Evolutionary conservation across 1,140 invertebrate species (phyloP), one percentile per base, ranked within the genome.

Genomic region (Drosophila pectinifera): DNA sequence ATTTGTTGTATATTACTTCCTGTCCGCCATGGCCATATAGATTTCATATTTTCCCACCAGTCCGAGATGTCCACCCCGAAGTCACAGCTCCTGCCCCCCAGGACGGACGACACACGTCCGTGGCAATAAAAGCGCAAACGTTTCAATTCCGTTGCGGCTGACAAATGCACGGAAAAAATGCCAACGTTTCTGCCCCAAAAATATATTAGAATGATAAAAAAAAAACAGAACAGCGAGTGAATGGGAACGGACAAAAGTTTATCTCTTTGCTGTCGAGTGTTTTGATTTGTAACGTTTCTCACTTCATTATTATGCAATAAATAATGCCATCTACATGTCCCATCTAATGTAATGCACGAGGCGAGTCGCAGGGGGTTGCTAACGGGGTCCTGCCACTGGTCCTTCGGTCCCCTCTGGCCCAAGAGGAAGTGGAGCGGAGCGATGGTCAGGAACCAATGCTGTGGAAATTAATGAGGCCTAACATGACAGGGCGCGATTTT

Each of bases 201-300:
- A 81, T 59, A 75, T 54, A 82, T 85, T 81, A 90, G 65, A 85
- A 90, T 85, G 72, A 79, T 86, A 90, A 90, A 90, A 90, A 84
- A 55, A 69, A 75, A 45, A 57, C 8, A 24, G 3, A 62, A 22
- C 36, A 55, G 14, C 28, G 45, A 43, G 45, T 42, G 64, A 74
- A 57, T 43, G 46, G 46, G 16, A 62, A 43, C 39, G 62, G 63
- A 65, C 45, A 20, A 68, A 80, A 90, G 49, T 83, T 88, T 86
- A 86, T 86, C 80, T 89, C 46, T 67, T 73, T 83, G 83, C 76
- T 73, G 90, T 91, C 90, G 90, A 91, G 90, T 91, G 90, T 91
- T 91, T 91, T 91, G 90, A 91, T 91, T 91, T 91, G 90, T 91
- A 90, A 91, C 90, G 90, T 91, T 91, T 91, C 86, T 91, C 90